Conservation (phyloP, 2,888 invertebrate genomes). For the Tuberolachnus salignus region DNA sequence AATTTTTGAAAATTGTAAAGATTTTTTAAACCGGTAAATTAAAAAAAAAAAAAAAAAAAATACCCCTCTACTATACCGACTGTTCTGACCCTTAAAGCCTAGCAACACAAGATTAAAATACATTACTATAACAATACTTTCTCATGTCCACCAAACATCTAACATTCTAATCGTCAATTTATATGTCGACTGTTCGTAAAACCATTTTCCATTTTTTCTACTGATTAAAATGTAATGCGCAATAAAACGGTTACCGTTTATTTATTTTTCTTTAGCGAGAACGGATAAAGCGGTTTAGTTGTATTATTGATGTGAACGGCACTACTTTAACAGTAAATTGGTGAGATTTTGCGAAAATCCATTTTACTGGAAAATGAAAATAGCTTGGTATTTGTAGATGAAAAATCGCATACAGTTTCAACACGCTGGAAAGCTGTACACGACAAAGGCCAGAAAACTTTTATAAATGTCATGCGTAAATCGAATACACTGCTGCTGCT, state of each 20-base stretch:
- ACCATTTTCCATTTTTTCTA: neutral
- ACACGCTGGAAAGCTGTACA: neutral
- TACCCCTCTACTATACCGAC: no score
- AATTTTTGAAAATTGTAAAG: no score
- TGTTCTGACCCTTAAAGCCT: no score
- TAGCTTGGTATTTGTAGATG: neutral
- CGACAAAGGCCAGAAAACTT: constrained; percentile 16
- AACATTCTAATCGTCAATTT: no score
- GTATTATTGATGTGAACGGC: constrained; percentile 1
- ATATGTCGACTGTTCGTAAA: no score
- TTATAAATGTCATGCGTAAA: constrained; percentile 4
- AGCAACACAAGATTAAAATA: no score
- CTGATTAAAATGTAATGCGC: neutral
- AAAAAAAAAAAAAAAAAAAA: no score
- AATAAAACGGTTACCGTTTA: constrained; percentile 8
- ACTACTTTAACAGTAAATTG: neutral
- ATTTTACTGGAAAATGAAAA: constrained; percentile 36
- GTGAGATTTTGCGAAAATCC: constrained; percentile 27
- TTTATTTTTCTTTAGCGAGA: neutral
- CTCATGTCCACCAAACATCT: no score
- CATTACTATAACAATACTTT: no score
- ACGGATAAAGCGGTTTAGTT: neutral
- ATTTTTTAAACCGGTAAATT: no score
- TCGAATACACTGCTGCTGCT: neutral
- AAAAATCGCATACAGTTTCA: constrained; percentile 6